Conservation (phyloP, 2,113 vertebrate genomes). For the Cinclus mexicanus region DNA sequence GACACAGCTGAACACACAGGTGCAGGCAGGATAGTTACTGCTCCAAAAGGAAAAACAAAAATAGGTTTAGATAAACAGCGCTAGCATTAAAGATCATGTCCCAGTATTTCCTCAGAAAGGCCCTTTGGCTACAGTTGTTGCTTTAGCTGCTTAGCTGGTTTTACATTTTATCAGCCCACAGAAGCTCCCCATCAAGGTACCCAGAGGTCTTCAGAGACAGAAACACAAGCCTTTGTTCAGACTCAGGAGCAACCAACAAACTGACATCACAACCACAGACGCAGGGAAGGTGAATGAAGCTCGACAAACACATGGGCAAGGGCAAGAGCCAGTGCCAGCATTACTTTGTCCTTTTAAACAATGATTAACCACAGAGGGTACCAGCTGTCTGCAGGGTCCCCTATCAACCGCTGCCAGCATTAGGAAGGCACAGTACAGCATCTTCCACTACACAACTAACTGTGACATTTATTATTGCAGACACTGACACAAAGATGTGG, state of each 20-base stretch:
- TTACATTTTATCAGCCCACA: not conserved
- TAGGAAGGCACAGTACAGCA: not conserved
- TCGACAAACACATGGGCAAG: not conserved
- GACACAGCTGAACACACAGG: not conserved
- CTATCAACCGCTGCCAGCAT: not conserved
- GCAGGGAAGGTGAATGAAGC: not conserved
- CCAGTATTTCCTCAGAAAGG: not conserved
- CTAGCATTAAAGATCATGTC: not conserved
- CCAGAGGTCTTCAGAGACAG: not conserved
- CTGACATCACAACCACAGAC: not conserved
- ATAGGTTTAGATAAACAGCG: accelerated
- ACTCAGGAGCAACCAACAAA: not conserved
- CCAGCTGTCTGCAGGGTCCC: not conserved
- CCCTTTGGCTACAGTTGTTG: not conserved
- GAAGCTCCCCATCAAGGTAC: not conserved
- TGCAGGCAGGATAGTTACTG: not conserved
- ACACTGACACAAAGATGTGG: not conserved
- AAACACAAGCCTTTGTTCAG: not conserved
- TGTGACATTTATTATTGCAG: not conserved
- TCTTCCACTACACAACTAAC: accelerated
- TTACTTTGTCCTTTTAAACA: not conserved
- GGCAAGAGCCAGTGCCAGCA: not conserved
- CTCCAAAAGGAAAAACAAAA: not conserved
- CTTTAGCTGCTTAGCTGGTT: not conserved
- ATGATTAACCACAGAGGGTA: not conserved